A percentile compares a stretch with the other conserved stretches of the same genome.
These are phyloP conservation scores for Eumaeus atala DNA, from an alignment of 1,140 invertebrate species.

Conservation along the genomic window DNA sequence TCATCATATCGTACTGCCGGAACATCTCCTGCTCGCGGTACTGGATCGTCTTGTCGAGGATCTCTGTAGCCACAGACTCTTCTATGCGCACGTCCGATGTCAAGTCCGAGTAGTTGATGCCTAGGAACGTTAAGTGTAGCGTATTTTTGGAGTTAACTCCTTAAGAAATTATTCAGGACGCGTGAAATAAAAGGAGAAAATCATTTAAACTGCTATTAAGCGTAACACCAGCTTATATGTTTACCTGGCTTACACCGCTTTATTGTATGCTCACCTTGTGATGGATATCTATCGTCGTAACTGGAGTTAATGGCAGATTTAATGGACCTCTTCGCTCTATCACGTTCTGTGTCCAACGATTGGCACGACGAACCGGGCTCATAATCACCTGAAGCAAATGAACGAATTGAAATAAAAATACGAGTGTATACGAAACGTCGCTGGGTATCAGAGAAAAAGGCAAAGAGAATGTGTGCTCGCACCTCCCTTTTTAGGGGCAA, in stretches of 20 bases:
- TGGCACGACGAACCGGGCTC: too few species aligned
- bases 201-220: too few species aligned
- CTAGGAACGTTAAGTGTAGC: slow-evolving; percentile 21
- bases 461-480: too few species aligned
- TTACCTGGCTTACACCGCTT: neutral
- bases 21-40: slow-evolving; percentile 46
- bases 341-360: slow-evolving; percentile 13
- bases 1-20: slow-evolving; percentile 40
- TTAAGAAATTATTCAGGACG: too few species aligned
- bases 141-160: too few species aligned
- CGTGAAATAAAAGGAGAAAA: too few species aligned
- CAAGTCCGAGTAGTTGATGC: slow-evolving; percentile 42
- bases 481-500: too few species aligned
- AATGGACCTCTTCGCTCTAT: slow-evolving; percentile 30
- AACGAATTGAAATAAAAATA: too few species aligned
- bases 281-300: slow-evolving; percentile 50
- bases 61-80: slow-evolving; percentile 46
- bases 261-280: slow-evolving; percentile 41
- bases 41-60: slow-evolving; percentile 46
- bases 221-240: too few species aligned
- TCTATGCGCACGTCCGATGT: slow-evolving; percentile 45
- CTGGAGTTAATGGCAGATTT: slow-evolving; percentile 39
- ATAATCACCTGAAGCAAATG: too few species aligned
- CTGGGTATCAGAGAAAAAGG: too few species aligned
- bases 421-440: too few species aligned